Conservation (phyloP, 2,113 vertebrate species). For the Carlito syrichta region DNA sequence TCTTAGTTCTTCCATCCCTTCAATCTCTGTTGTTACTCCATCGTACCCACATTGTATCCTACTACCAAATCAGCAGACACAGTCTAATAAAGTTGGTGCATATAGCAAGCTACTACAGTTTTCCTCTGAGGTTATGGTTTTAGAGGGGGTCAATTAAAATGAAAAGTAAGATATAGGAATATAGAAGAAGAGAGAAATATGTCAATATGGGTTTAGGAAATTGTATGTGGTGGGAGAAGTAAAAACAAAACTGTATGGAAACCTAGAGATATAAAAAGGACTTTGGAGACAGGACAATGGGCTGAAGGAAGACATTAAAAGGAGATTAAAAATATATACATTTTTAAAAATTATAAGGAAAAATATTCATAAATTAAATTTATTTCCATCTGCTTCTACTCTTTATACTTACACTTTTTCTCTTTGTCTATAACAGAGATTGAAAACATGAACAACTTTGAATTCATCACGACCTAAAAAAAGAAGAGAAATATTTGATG, state of each 20-base stretch:
- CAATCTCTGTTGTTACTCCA: neutral
- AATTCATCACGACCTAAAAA: neutral
- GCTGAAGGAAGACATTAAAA: neutral
- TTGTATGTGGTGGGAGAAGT: rapidly evolving
- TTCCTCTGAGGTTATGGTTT: neutral
- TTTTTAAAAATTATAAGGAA: neutral
- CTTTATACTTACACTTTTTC: neutral
- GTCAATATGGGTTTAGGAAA: neutral
- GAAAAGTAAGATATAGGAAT: neutral
- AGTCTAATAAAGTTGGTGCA: rapidly evolving
- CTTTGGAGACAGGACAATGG: neutral
- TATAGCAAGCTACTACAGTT: neutral
- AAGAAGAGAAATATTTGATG: neutral
- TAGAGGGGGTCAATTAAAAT: neutral
- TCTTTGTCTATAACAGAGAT: neutral
- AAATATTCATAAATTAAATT: neutral
- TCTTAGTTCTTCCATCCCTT: neutral
- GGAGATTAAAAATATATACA: neutral
- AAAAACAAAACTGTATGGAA: neutral
- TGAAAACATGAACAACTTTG: neutral
- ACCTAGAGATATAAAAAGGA: neutral
- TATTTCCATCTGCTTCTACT: neutral
- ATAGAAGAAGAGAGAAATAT: neutral
- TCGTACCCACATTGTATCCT: rapidly evolving
- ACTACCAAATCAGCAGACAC: neutral